These are phyloP conservation scores for Nezara viridula DNA, from an alignment of 2,888 invertebrate genomes.

Conservation along the genomic window DNA sequence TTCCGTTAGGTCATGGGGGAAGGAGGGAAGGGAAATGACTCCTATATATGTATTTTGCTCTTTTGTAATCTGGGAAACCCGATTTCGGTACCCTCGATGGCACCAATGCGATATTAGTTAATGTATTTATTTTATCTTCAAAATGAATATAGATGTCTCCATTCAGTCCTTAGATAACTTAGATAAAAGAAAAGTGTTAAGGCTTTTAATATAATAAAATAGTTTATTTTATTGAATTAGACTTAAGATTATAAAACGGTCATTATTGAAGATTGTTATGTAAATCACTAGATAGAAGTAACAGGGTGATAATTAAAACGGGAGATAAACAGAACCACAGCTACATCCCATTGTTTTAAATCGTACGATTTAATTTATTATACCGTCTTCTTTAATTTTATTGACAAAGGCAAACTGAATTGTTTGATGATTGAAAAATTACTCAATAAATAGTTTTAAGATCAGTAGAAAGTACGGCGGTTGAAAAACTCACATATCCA, in stretches of 20 bases:
- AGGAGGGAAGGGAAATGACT: neutral
- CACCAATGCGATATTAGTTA: neutral
- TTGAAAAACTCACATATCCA: no score
- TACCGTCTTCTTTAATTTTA: no score
- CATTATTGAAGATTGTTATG: neutral
- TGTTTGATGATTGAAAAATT: no score
- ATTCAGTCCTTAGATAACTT: no score
- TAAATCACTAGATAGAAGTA: no score
- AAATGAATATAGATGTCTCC: neutral
- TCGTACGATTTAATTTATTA: no score
- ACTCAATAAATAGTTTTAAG: no score
- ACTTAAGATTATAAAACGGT: neutral
- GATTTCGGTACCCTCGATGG: neutral
- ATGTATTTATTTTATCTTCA: neutral
- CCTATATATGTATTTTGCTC: neutral
- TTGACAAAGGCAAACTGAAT: no score
- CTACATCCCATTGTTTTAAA: no score
- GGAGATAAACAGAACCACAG: no score
- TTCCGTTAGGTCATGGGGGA: neutral
- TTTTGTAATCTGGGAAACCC: slow-evolving; percentile 11
- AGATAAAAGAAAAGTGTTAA: neutral
- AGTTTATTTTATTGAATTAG: neutral
- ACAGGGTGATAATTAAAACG: no score
- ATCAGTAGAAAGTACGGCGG: no score
- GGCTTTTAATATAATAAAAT: neutral